Evolutionary conservation across 2,797 vertebrate genomes (phyloP), one percentile per base, ranked within the genome.

Genomic region (Fundulus diaphanus): DNA sequence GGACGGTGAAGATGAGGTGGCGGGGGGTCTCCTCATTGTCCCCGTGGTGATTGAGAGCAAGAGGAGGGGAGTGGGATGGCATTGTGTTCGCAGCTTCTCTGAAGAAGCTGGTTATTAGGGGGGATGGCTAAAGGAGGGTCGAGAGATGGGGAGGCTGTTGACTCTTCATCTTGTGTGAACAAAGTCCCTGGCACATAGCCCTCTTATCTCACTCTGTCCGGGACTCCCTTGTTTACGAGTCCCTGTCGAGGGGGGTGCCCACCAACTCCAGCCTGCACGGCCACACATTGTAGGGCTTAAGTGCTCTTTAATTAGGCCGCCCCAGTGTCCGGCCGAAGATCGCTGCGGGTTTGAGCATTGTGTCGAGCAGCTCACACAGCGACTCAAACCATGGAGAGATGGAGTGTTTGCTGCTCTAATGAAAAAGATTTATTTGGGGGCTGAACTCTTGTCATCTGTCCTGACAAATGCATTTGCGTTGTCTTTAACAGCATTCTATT

Each of bases 111-210:
- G 91, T 95, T 96, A 95, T 96, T 95, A 95, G 94, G 91, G 94
- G 93, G 92, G 92, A 88, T 81, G 90, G 89, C 87, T 90, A 70
- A 29, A 87, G 88, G 92, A 93, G 92, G 92, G 92, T 88, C 89
- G 92, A 92, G 89, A 89, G 85, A 87, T 78, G 87, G 89, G 91
- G 90, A 84, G 89, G 92, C 94, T 96, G 95, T 96, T 96, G 95
- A 96, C 95, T 96, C 95, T 96, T 95, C 95, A 95, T 96, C 94
- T 96, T 94, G 92, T 95, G 93, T 93, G 94, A 96, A 95, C 94
- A 95, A 95, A 95, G 94, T 96, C 94, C 90, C 87, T 90, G 93
- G 92, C 92, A 88, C 92, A 85, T 92, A 91, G 91, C 91, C 90
- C 88, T 89, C 88, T 85, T 91, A 88, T 90, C 87, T 86, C 91